Base-by-base conservation (phyloP, 2,113 vertebrate species). In the Scalopus aquaticus region DNA sequence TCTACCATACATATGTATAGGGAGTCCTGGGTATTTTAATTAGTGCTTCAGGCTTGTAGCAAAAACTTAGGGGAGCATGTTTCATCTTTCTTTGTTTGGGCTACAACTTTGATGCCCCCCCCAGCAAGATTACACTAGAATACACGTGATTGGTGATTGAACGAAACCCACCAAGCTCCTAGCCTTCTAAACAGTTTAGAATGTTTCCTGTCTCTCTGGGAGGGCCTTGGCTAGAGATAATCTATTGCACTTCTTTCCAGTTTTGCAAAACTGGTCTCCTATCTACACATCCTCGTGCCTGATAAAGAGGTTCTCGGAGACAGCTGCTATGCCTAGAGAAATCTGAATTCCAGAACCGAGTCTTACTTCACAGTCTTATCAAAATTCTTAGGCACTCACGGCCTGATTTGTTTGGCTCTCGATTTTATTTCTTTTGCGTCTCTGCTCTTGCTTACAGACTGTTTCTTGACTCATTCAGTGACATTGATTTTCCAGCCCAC, bases 381-480 rank as follows among this genome's bases (percentile, higher is more conserved):
- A 86, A 74, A 83, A 74, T 67, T 85, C 37, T 49, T 88, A 51
- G 39, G n/a, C 79, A n/a, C n/a, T 74, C 44, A 67, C 16, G 79
- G 3, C 15, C 39, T 93, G 54, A 65, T 88, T 90, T 80, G 83
- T 74, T 58, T 95, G 32, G 64, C 42, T 88, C 72, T 84, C 17
- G 58, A 42, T 56, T 93, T 96, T 79, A 88, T 76, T 93, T 88
- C 67, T 24, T 65, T 79, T 83, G 82, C 72, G 32, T 74, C 24
- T 94, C 51, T 54, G 19, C n/a, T 88, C 72, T 79, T 42, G 37
- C 60, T 82, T 88, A 46, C 3, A 94, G 69, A n/a, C 54, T 77
- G 35, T 74, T 94, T 91, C 76, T 94, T 64, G 26, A 65, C 81
- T 82, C 24, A 65, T 32, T 24, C 32, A 60, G 26, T 93, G 83